phyloP scores from a whole-genome alignment of 2,888 invertebrate species.

The Lysandra bellargus region DNA sequence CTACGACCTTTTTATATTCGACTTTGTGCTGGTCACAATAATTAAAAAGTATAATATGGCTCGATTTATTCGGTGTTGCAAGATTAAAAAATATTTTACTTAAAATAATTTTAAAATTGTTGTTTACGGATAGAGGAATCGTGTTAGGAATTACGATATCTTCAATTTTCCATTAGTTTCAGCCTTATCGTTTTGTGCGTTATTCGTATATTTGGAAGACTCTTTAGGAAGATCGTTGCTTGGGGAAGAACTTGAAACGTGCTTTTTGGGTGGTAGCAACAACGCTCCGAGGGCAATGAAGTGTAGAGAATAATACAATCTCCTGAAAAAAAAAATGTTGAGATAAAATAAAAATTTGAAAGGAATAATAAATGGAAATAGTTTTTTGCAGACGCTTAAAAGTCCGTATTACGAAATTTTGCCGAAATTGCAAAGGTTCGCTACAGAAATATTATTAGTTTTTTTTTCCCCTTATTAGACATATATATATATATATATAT shows the following conservation, averaged over 20 bases:
- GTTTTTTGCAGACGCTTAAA: no score
- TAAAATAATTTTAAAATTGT: background rate
- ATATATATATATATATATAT: no score
- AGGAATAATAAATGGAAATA: no score
- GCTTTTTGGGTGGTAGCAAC: conserved; percentile 58
- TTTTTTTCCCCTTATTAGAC: no score
- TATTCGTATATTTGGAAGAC: conserved; percentile 48
- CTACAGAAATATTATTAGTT: no score
- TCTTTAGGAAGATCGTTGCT: conserved; percentile 48
- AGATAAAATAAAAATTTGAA: background rate
- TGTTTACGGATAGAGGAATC: background rate
- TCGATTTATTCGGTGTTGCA: background rate
- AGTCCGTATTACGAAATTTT: no score
- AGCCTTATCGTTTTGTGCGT: conserved; percentile 46
- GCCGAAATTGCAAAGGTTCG: no score
- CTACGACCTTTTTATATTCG: background rate
- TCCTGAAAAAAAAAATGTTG: conserved; percentile 63
- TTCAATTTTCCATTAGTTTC: conserved; percentile 59
- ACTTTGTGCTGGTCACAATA: background rate
- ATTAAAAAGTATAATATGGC: conserved; percentile 8
- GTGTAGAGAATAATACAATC: conserved; percentile 78
- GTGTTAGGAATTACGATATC: conserved; percentile 34
- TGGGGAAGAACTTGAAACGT: conserved; percentile 37
- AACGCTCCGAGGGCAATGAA: conserved; percentile 73
- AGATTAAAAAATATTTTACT: background rate